Base-by-base conservation (phyloP, 2,113 vertebrate species). In the Nesoenas mayeri region DNA sequence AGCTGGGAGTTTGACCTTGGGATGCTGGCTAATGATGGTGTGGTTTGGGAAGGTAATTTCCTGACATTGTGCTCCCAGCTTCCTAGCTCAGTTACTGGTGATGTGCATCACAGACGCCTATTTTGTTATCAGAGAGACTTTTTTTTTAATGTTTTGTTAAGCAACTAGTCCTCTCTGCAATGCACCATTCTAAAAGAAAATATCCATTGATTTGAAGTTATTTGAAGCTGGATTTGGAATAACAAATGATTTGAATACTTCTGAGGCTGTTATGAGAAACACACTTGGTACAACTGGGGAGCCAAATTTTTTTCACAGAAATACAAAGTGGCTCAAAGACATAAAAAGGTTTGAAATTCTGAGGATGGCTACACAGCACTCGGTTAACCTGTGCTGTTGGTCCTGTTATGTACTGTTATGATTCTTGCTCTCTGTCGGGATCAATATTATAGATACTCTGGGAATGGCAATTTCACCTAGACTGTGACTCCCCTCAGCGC, bases 21-120 rank as follows among this genome's bases (percentile, higher is more conserved):
- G 54, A 51, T 83, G 80, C 75, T 87, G 72, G 70, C 96, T 96
- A 95, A 75, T 2, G 6, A 10, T 42, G 57, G 34, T 65, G 34
- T 88, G 61, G 89, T 77, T 42, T 83, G 64, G 62, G 90, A 90
- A 36, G 57, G 64, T 72, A 80, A 81, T 40, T 89, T 65, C n/a
- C 51, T 51, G 53, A 70, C 36, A 53, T 7, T 32, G 8, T 47
- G 70, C 48, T 93, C 36, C 12, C 66, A 94, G 48, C 79, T 92
- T 89, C 10, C 28, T 48, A 56, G 57, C 54, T 94, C 86, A 90
- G 75, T 89, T 96, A 89, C 93, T 66, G 48, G 79, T 25, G 77
- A 75, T 21, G 15, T 28, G 80, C 85, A 85, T 90, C 26, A 17
- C 79, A 95, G 66, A 84, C 34, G 81, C 57, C 29, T 85, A 91